Evolutionary conservation across 1,140 invertebrate genomes (phyloP), one percentile per base, ranked within the genome.

Genomic region (Trigoniulus corallinus): DNA sequence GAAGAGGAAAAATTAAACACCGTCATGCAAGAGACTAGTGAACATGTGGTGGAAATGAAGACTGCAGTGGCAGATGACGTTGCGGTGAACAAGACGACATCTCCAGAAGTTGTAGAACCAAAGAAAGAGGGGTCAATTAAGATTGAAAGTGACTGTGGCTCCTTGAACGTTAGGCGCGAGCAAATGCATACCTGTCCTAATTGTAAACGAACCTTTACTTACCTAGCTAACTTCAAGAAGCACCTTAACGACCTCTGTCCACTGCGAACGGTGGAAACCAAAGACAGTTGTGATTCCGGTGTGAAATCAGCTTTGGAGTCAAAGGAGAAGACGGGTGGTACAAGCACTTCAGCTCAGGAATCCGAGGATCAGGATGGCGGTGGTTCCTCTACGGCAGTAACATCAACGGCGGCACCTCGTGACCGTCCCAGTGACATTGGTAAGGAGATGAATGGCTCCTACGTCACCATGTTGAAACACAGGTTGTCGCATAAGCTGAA

Each of bases 171-270:
- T 34, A 34, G 15, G 7, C 29, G 29, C 7, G 29, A 34, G 7
- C 48, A 54, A 26, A 43, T 27, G 25, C 54, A 54, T 25, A 27
- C 52, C 3, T 55, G 54, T 47, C 54, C 54, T 27, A n/a, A 55
- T 42, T 55, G 54, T 47, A 23, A 37, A 23, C 1, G 54, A 45
- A 48, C 53, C 13, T 55, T 56, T 43, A 55, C 54, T 26, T 55
- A 55, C 47, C 41, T 55, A 40, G 54, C 54, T 21, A 55, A 55
- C 46, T 55, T 51, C 24, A 48, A 54, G 22, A 54, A 50, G 42
- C 54, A 55, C 25, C 22, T 55, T 7, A 50, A 43, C 10, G 51
- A 44, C n/a, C 23, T 37, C 29, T 55, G 54, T 45, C 54, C 54
- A 1, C 26, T 51, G 21, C 27, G 2, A 37, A 22, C 43, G 22